Conservation (phyloP, 2,888 invertebrate species). For the Drosophila barbarae region DNA sequence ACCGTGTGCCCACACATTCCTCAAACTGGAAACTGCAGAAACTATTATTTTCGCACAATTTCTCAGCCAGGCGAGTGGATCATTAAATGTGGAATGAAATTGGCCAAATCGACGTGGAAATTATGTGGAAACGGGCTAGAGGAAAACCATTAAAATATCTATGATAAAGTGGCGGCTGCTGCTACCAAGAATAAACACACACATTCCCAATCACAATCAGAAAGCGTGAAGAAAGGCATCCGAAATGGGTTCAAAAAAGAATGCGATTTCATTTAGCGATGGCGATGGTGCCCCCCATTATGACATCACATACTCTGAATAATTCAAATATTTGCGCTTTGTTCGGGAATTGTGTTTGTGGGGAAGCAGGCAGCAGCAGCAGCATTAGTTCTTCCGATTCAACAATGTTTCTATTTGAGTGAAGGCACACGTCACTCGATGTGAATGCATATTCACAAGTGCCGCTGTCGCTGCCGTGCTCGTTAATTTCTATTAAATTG, state of each 20-base stretch:
- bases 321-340: conserved; percentile 62
- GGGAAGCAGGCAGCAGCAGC: background rate
- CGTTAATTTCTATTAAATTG: conserved; percentile 42
- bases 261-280: conserved; percentile 22
- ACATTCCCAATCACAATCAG: conserved; percentile 30
- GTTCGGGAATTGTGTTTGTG: conserved; percentile 44
- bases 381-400: conserved; percentile 28
- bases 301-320: conserved; percentile 71
- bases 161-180: conserved; percentile 7
- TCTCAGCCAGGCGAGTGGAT: conserved; percentile 24
- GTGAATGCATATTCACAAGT: conserved; percentile 50
- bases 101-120: conserved; percentile 12
- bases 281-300: conserved; percentile 36
- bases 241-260: background rate
- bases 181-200: conserved; percentile 22
- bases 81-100: conserved; percentile 33
- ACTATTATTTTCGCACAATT: conserved; percentile 28
- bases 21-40: conserved; percentile 6
- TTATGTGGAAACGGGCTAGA: conserved; percentile 16
- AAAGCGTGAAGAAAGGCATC: conserved; percentile 52
- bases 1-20: conserved; percentile 28
- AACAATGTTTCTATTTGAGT: conserved; percentile 68
- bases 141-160: conserved; percentile 13
- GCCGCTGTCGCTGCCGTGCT: conserved; percentile 10
- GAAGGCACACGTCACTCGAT: conserved; percentile 67